Conservation (phyloP, 2,888 invertebrate species). For the Quadroppia sp. region DNA sequence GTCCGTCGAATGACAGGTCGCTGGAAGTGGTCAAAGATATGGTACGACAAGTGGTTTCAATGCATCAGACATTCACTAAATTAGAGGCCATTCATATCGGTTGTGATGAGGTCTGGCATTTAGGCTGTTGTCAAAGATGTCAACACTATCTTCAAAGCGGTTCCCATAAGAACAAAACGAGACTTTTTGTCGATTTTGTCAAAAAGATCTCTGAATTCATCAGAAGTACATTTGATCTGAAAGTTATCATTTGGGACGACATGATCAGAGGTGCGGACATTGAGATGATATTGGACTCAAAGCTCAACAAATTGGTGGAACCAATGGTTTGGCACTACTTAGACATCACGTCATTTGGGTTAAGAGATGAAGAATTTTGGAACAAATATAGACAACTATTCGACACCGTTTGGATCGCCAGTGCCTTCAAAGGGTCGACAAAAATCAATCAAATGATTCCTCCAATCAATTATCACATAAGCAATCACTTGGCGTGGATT, state of each 20-base stretch:
- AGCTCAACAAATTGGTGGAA: conserved; percentile 65
- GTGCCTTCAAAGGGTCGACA: conserved; percentile 65
- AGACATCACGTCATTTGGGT: no score
- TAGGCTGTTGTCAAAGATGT: conserved; percentile 61
- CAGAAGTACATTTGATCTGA: conserved; percentile 59
- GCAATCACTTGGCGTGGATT: conserved; percentile 59
- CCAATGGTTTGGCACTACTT: conserved; percentile 77
- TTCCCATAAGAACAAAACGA: not conserved
- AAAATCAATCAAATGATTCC: not conserved
- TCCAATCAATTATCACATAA: not conserved
- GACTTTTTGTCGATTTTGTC: conserved; percentile 47
- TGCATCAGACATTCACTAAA: conserved; percentile 47
- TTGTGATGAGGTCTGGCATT: conserved; percentile 68
- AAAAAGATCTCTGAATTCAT: conserved; percentile 60
- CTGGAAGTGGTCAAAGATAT: conserved; percentile 51
- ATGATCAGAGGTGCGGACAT: conserved; percentile 66
- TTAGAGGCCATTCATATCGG: conserved; percentile 63
- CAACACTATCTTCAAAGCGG: conserved; percentile 55
- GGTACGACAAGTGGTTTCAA: conserved; percentile 52
- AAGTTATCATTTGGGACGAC: conserved; percentile 73
- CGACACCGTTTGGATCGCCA: conserved; percentile 67
- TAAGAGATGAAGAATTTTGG: conserved; percentile 55
- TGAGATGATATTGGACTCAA: conserved; percentile 59
- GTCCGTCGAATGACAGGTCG: conserved; percentile 55
- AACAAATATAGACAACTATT: conserved; percentile 66